These are phyloP conservation scores for Neolamprologus ventralis DNA, from an alignment of 2,113 vertebrate species.

Conservation along the genomic window DNA sequence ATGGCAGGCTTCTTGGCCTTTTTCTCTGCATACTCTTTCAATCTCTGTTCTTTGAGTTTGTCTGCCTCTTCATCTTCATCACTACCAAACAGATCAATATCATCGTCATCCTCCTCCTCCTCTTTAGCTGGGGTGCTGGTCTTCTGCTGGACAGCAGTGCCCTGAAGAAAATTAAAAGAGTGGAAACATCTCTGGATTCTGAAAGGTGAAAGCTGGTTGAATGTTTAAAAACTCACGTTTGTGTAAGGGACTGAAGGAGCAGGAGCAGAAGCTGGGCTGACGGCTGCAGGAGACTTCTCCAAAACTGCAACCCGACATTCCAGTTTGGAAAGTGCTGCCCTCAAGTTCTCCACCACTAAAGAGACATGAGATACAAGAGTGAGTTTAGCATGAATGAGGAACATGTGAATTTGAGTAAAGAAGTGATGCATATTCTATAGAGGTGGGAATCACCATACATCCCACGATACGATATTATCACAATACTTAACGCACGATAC, in stretches of 20 bases:
- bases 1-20: slow-evolving; percentile 84
- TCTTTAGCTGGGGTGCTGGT: not conserved
- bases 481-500: no score
- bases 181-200: not conserved
- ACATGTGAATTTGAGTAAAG: not conserved
- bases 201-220: not conserved
- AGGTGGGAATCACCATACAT: no score
- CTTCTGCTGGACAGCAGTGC: slow-evolving; percentile 46
- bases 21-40: slow-evolving; percentile 83
- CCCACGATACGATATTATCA: no score
- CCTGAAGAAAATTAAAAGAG: slow-evolving; percentile 5
- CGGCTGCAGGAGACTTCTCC: slow-evolving; percentile 72
- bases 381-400: not conserved
- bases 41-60: slow-evolving; percentile 80
- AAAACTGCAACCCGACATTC: slow-evolving; percentile 76
- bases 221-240: slow-evolving; percentile 65
- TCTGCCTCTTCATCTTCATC: slow-evolving; percentile 86
- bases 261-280: not conserved
- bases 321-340: slow-evolving; percentile 79
- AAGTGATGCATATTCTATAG: not conserved
- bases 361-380: not conserved
- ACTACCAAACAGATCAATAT: slow-evolving; percentile 86
- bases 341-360: slow-evolving; percentile 82
- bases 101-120: slow-evolving; percentile 61
- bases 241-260: slow-evolving; percentile 57